Evolutionary conservation across 2,888 invertebrate genomes (phyloP), one percentile per base, ranked within the genome.

Genomic region (Drosophila borealis): DNA sequence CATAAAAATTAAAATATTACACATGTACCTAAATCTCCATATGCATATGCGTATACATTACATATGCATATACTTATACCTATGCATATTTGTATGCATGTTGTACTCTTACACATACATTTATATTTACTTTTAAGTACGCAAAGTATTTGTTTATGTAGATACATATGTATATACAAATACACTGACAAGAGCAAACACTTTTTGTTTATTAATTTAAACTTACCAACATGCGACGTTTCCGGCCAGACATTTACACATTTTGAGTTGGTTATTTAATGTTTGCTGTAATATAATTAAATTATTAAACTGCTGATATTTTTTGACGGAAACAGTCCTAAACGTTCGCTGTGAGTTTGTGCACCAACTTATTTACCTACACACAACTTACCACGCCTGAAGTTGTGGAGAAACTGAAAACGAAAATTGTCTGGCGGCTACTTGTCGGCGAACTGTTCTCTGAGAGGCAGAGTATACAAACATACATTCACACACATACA

Each of bases 191-290:
- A 29, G 29, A 39, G 39, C 39, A 39, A 39, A 39, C 14, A n/a
- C n/a, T 6, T 14, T 19, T 8, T 29, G 55, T 59, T n/a, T 10
- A 17, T 17, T 10, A 25, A 29, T 36, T 51, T 33, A 25, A 50
- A 83, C 90, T 85, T 78, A 90, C 90, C 90, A 90, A 65, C 90
- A 90, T 41, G 88, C 89, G 36, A 90, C 82, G 33, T 89, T 90
- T 66, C 83, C 89, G 56, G 90, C 84, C n/a, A 89, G 69, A 55
- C 90, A 90, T 77, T 89, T 90, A 73, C 90, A 90, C 89, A 90
- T 90, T 61, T 84, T 84, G 55, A 5, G 10, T 51, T 44, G 11
- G 45, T 54, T 59, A 3, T 55, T 60, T 6, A 54, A 45, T 14
- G n/a, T 49, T 73, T 61, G 8, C 55, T 54, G 49, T 34, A 53